These are phyloP conservation scores for Alethe castanea DNA, from an alignment of 2,113 vertebrate species.

Conservation along the genomic window DNA sequence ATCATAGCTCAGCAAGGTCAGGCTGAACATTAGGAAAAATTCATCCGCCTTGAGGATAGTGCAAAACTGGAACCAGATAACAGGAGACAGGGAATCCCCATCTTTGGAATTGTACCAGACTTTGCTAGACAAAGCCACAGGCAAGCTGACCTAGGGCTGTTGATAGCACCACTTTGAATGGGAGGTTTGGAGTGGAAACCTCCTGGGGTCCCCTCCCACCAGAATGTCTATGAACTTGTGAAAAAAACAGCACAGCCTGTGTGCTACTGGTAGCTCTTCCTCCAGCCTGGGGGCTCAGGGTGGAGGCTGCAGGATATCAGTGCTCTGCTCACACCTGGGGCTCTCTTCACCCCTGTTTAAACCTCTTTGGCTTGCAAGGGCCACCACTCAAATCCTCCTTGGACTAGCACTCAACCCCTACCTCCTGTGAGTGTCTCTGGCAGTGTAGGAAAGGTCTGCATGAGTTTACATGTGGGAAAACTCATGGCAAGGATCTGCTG, in stretches of 20 bases:
- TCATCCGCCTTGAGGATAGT: not conserved
- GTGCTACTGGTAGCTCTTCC: not conserved
- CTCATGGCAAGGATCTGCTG: not conserved
- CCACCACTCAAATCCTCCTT: not conserved
- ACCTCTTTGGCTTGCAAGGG: not conserved
- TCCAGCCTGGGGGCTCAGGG: not conserved
- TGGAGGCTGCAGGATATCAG: not conserved
- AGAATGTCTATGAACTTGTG: not conserved
- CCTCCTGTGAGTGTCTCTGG: not conserved
- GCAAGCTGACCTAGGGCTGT: not conserved
- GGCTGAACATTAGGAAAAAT: not conserved
- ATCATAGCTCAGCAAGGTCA: not conserved
- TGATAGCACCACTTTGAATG: not conserved
- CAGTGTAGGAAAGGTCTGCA: not conserved
- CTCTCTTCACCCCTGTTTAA: not conserved
- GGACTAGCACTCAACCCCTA: not conserved
- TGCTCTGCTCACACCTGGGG: not conserved
- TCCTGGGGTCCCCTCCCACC: not conserved
- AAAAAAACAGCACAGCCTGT: not conserved
- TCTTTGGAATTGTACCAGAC: not conserved
- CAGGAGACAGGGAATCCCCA: fast-evolving
- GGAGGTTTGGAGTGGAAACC: not conserved
- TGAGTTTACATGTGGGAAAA: not conserved
- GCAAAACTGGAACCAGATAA: not conserved
- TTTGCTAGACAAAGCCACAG: not conserved